Base-by-base conservation (phyloP, 1,140 invertebrate genomes). In the Leptonema lineaticorne region DNA sequence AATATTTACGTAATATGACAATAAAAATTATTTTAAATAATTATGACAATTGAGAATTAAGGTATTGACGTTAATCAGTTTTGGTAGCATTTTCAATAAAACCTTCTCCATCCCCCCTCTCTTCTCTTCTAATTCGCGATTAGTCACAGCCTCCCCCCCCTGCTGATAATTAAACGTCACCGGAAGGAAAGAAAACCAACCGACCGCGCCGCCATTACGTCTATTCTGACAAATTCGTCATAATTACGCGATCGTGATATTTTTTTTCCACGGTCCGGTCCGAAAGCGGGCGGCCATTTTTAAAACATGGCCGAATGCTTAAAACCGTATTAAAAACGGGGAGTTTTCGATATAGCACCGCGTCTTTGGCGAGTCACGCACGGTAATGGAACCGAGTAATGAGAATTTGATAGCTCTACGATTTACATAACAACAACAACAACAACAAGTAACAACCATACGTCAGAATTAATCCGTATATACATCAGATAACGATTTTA, bases 361-460 rank as follows among this genome's bases (percentile, higher is more conserved):
- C 24, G 24, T 18, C 26, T 59, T 59, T 37, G 62, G 62, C 50
- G 50, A 53, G 62, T 30, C 62, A 64, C 62, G 62, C 62, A 64
- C 62, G 58, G 29, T 22, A 62, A 18, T 45, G 37, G 41, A 26
- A 27, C 45, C 53, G 45, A n/a, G n/a, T 69, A 65, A 69, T 69
- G 68, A 69, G 68, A 69, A 22, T 69, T 69, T 65, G 64, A 69
- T 69, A 69, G 68, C 68, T n/a, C 26, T 26, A 20, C 53, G 62
- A 69, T 69, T 69, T 69, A 65, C 68, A 69, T 69, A 69, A 69
- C 68, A 69, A 57, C 67, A 69, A 50, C 68, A 45, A 63, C 62
- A 7, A 27, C 27, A 28, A 14, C 48, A 22, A 24, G 50, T 11
- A 24, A 26, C 50, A 24, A 16, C 50, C 50, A 22, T 65, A 58